Evolutionary conservation across 2,113 vertebrate species (phyloP).

Genomic region (Carollia perspicillata): DNA sequence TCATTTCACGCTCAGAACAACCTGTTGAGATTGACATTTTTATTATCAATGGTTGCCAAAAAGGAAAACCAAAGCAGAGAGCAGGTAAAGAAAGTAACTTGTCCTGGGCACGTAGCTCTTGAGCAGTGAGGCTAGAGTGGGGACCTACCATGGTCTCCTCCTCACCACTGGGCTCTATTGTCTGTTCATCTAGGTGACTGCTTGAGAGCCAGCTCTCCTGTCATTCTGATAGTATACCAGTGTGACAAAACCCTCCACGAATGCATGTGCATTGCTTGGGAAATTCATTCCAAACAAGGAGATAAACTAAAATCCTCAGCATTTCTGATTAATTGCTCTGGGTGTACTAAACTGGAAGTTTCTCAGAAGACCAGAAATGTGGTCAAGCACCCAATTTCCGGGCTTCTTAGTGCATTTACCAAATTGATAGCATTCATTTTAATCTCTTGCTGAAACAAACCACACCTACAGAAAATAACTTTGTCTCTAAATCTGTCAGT

Average conservation of each 20-base stretch:
- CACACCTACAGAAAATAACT: background rate
- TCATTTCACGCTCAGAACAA: background rate
- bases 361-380: conserved; percentile 51
- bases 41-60: background rate
- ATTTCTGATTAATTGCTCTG: background rate
- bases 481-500: background rate
- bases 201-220: background rate
- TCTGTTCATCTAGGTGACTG: background rate
- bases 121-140: accelerated
- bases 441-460: background rate
- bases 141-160: background rate
- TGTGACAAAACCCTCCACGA: background rate
- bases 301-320: background rate
- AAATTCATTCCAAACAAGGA: background rate
- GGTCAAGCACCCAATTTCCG: conserved; percentile 30
- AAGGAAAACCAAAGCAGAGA: background rate
- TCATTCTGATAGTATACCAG: accelerated
- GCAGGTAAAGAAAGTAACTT: background rate
- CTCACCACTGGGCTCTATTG: background rate
- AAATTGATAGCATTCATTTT: background rate
- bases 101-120: too few relatives aligned
- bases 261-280: too few relatives aligned
- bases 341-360: background rate
- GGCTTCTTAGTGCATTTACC: background rate
- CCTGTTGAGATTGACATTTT: background rate